Evolutionary conservation across 2,888 invertebrate species (phyloP).

Genomic region (Drosophila differens): DNA sequence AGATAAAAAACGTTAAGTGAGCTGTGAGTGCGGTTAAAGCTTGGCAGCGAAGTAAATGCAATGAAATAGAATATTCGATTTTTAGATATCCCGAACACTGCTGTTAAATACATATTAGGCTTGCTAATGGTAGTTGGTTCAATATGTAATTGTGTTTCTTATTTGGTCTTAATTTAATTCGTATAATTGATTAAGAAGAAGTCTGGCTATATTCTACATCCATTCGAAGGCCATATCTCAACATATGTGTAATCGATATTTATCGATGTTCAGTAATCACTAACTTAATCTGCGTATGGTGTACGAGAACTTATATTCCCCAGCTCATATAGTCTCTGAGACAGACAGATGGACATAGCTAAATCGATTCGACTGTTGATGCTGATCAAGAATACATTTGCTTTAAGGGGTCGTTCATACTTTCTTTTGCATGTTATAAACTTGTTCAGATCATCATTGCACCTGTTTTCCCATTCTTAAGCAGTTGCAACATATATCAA

Average conservation of each 20-base stretch:
- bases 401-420: not conserved
- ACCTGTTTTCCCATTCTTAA: not conserved
- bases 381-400: not conserved
- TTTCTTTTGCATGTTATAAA: not conserved
- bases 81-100: not conserved
- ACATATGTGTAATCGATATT: not conserved
- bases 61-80: not conserved
- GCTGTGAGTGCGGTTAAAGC: not conserved
- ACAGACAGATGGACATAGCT: not conserved
- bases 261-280: not conserved
- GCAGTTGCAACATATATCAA: not conserved
- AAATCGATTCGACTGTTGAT: not conserved
- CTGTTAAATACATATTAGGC: not conserved
- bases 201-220: not conserved
- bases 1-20: conserved; percentile 44
- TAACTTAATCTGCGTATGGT: not conserved
- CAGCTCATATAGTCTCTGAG: not conserved
- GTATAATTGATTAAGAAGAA: not conserved
- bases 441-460: not conserved
- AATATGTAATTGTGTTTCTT: not conserved
- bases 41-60: not conserved
- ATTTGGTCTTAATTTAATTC: not conserved
- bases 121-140: not conserved
- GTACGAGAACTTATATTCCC: not conserved
- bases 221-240: not conserved